phyloP scores from a whole-genome alignment of 2,797 vertebrate genomes.

The Pitangus sulphuratus region DNA sequence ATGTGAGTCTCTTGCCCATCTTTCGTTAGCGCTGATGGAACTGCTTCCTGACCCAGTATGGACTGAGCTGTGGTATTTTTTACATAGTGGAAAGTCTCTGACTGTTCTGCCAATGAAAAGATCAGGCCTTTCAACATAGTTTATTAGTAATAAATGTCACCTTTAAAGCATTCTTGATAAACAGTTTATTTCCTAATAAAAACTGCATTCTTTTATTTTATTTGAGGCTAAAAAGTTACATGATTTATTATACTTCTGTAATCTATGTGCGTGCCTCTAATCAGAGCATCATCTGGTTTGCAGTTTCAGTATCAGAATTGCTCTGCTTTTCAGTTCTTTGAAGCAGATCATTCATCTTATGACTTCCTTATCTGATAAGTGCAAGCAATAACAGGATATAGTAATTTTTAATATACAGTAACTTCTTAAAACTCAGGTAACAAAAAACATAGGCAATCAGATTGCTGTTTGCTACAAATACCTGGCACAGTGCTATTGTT shows the following conservation, averaged over 20 bases:
- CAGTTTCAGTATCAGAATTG: constrained; percentile 55
- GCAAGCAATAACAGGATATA: not conserved
- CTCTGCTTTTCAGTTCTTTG: constrained; percentile 51
- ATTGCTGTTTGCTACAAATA: not conserved
- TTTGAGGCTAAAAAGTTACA: constrained; percentile 26
- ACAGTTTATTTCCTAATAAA: constrained; percentile 55
- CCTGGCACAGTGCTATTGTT: not conserved
- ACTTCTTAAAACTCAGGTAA: constrained; percentile 14
- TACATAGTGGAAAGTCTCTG: not conserved
- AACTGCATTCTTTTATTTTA: constrained; percentile 30
- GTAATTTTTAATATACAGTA: constrained; percentile 40
- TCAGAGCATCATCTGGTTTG: constrained; percentile 48
- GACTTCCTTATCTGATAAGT: constrained; percentile 50
- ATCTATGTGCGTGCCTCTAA: not conserved
- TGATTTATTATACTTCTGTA: not conserved
- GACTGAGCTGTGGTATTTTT: not conserved
- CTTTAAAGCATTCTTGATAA: constrained; percentile 42
- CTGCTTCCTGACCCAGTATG: not conserved
- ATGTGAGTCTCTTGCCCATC: not conserved
- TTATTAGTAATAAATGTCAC: constrained; percentile 55
- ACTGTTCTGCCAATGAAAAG: not conserved
- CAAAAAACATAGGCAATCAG: not conserved
- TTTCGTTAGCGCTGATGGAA: not conserved
- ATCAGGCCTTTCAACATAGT: constrained; percentile 15
- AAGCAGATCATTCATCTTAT: constrained; percentile 39